Evolutionary conservation across 1,140 invertebrate genomes (phyloP).

Genomic region (Neodiprion fabricii): DNA sequence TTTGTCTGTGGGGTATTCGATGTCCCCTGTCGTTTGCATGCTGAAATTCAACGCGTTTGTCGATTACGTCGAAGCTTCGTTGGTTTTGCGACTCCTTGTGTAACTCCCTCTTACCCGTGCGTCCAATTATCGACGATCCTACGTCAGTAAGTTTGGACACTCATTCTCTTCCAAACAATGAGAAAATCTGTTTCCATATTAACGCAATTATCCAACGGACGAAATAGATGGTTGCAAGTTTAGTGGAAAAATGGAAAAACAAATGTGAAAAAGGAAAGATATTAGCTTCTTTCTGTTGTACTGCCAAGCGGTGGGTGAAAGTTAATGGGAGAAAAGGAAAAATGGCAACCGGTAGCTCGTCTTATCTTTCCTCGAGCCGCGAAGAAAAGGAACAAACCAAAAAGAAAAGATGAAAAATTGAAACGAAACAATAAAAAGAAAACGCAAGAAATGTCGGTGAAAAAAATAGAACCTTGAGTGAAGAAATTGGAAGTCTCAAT

Average conservation of each 20-base stretch:
- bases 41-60: neutral
- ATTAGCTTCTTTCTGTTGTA: too few species aligned
- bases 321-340: too few species aligned
- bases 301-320: too few species aligned
- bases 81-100: neutral
- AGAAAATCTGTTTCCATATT: too few species aligned
- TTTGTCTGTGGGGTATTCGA: neutral
- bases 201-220: too few species aligned
- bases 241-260: too few species aligned
- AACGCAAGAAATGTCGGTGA: neutral
- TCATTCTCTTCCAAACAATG: too few species aligned
- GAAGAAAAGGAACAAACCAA: too few species aligned
- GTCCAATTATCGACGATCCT: neutral
- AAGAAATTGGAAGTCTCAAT: neutral
- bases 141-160: neutral
- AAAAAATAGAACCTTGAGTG: neutral
- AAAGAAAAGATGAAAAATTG: neutral
- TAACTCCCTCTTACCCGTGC: neutral
- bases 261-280: too few species aligned
- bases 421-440: neutral
- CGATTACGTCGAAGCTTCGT: neutral
- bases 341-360: too few species aligned
- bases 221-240: too few species aligned
- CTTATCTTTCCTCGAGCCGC: too few species aligned
- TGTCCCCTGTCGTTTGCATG: neutral